These are phyloP conservation scores for Hirudinaria manillensis DNA, from an alignment of 2,888 invertebrate genomes.

Conservation along the genomic window DNA sequence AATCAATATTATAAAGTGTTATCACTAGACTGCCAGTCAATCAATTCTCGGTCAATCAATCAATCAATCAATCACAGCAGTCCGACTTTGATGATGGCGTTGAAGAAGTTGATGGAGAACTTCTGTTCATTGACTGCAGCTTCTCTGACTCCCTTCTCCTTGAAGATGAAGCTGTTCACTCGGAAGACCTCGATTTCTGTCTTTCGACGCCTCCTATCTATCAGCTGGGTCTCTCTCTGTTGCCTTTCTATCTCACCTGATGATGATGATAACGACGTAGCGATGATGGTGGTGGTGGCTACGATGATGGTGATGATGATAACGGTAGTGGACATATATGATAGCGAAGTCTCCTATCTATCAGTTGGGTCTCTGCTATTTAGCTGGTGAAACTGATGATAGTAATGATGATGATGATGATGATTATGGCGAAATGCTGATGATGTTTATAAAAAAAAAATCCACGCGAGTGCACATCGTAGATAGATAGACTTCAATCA, in stretches of 20 bases:
- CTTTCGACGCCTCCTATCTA: neutral
- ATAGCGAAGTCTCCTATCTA: neutral
- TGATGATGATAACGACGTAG: no score
- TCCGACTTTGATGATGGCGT: constrained; percentile 9
- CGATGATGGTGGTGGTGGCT: no score
- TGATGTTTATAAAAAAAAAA: no score
- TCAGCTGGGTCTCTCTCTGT: neutral
- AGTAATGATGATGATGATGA: no score
- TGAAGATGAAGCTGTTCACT: constrained; percentile 3
- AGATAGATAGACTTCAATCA: no score
- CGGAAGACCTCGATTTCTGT: constrained; percentile 3
- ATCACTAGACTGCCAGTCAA: neutral
- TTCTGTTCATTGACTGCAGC: neutral
- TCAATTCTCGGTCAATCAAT: neutral
- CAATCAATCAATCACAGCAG: neutral
- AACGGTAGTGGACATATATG: no score
- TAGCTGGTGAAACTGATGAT: no score
- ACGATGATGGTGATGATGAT: no score
- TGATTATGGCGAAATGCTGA: no score
- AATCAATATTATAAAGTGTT: neutral
- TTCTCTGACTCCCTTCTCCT: neutral
- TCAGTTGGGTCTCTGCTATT: neutral
- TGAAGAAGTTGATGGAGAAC: constrained; percentile 17
- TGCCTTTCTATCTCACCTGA: constrained; percentile 14
- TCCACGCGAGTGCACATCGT: no score